Percentiles rank a stretch among this genome's conserved stretches.
These are phyloP conservation scores for Ailuropoda melanoleuca DNA, from an alignment of 2,113 vertebrate genomes.

Conservation along the genomic window DNA sequence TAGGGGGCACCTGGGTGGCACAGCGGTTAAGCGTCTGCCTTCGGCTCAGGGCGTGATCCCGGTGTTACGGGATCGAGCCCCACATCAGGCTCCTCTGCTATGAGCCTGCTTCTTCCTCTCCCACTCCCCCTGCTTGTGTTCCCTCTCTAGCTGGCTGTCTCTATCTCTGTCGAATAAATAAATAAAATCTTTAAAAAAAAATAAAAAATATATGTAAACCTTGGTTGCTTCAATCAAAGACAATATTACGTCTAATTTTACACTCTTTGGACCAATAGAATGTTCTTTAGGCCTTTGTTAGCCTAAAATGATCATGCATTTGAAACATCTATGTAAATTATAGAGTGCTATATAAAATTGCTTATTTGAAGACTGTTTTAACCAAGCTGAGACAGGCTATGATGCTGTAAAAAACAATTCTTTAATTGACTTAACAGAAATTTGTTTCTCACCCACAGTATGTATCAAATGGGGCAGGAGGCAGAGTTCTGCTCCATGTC, in stretches of 20 bases:
- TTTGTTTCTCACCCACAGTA: neutral
- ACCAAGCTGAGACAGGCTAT: neutral
- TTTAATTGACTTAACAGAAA: neutral
- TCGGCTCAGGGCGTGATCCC: too few relatives aligned
- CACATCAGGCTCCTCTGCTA: too few relatives aligned
- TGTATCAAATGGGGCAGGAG: neutral
- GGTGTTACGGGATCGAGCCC: too few relatives aligned
- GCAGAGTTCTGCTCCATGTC: neutral
- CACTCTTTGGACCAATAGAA: neutral
- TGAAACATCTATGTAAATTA: conserved; percentile 21
- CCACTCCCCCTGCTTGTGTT: too few relatives aligned
- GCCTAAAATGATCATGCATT: neutral
- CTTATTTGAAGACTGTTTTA: neutral
- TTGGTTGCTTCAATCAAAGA: neutral
- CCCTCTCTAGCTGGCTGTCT: too few relatives aligned
- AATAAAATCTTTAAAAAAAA: too few relatives aligned
- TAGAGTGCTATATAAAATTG: neutral
- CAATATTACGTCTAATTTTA: conserved; percentile 25
- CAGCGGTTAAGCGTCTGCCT: too few relatives aligned
- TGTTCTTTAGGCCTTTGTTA: neutral
- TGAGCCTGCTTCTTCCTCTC: too few relatives aligned
- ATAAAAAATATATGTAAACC: too few relatives aligned
- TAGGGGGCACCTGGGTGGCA: too few relatives aligned
- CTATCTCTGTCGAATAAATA: too few relatives aligned
- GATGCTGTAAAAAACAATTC: neutral